phyloP scores from a whole-genome alignment of 2,888 invertebrate genomes.

The Andrena dorsata region DNA sequence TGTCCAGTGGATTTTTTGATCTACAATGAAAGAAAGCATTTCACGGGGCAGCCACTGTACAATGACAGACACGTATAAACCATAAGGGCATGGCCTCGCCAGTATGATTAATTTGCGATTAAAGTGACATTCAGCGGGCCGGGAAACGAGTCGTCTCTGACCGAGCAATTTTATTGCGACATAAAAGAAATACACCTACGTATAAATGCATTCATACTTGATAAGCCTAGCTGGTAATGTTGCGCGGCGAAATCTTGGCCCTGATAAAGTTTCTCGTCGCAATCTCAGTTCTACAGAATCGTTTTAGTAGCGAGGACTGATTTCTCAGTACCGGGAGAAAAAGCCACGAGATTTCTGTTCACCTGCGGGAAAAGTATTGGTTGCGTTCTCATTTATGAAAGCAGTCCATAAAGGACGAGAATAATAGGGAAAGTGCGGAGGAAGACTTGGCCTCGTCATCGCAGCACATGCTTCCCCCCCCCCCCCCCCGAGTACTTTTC shows the following conservation, averaged over 20 bases:
- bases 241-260: too few species aligned
- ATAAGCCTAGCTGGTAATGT: too few species aligned
- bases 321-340: neutral
- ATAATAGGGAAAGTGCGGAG: neutral
- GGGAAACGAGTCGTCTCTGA: neutral
- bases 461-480: constrained; percentile 21
- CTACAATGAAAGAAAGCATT: constrained; percentile 39
- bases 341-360: constrained; percentile 16
- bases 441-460: constrained; percentile 16
- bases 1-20: constrained; percentile 65
- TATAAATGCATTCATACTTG: neutral
- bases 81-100: neutral
- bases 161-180: constrained; percentile 2
- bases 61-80: constrained; percentile 2
- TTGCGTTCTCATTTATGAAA: constrained; percentile 1
- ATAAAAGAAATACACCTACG: neutral
- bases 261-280: neutral
- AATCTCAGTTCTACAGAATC: too few species aligned
- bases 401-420: neutral
- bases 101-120: constrained; percentile 29
- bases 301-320: too few species aligned
- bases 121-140: constrained; percentile 1
- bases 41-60: constrained; percentile 36
- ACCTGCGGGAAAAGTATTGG: neutral
- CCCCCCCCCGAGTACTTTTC: constrained; percentile 52